Evolutionary conservation across 92 coral and sea anemone species (phyloP), one percentile per base, ranked within the genome.

Genomic region (Epizoanthus scotinus): DNA sequence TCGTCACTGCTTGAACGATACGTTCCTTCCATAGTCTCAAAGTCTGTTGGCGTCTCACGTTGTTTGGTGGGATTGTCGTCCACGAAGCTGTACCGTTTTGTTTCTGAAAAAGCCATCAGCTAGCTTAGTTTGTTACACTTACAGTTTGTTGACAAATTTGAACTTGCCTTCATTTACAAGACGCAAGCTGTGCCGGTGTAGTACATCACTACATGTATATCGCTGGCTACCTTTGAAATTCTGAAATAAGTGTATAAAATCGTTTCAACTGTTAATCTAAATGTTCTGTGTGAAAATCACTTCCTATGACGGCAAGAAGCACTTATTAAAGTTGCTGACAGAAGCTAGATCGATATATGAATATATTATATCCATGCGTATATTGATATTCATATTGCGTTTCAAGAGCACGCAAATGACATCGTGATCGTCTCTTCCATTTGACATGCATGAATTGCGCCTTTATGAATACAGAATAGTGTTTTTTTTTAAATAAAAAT

Each of bases 51-150:
- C 24, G 68, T 75, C 26, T 75, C 81, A 22, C 81, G 58, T 29
- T 75, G 61, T 17, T 5, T 25, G 40, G 40, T 54, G 69, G 40
- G 47, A 14, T 5, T 60, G 4, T 67, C 67, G 44, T 75, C 69
- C 24, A 59, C 81, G 20, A 75, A 59, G 61, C 81, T 75, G 68
- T 75, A 75, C 40, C 81, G 81, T 57, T 75, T 75, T n/a, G 81
- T 42, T 12, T 60, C 69, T 75, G 69, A 75, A 58, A 63, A 75
- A 38, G 57, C 60, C 81, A 59, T 73, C 10, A 21, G 73, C 27
- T 28, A 20, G 36, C 28, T n/a, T 15, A 9, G 8, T 7, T 63
- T 22, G 18, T 18, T 62, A 26, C 7, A 27, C 1, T 17, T 25
- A 0, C 5, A 8, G 18, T 27, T 25, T 34, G 12, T 9, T 14